Evolutionary conservation across 2,797 vertebrate species (phyloP).

Genomic region (Salmo trutta): DNA sequence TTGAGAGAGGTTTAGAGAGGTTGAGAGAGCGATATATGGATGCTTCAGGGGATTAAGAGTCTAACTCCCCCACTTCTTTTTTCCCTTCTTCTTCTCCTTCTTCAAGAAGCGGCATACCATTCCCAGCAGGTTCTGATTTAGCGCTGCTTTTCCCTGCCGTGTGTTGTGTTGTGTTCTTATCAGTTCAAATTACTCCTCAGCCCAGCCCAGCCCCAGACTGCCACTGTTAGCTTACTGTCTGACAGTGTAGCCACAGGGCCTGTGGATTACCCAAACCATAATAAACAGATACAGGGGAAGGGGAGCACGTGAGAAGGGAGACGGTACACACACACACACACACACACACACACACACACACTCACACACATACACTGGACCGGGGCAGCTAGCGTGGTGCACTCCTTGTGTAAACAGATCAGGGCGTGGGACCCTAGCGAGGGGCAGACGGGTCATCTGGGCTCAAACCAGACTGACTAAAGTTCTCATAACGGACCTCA

Average conservation of each 20-base stretch:
- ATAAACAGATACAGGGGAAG: constrained; percentile 21
- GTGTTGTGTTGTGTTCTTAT: neutral
- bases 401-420: constrained; percentile 23
- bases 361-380: neutral
- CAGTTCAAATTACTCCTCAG: constrained; percentile 24
- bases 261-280: constrained; percentile 35
- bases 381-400: neutral
- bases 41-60: constrained; percentile 59
- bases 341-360: no score
- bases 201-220: neutral
- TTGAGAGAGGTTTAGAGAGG: no score
- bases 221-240: constrained; percentile 32
- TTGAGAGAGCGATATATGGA: constrained; percentile 33
- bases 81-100: neutral
- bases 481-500: neutral
- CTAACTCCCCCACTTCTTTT: constrained; percentile 36
- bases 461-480: neutral
- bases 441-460: neutral
- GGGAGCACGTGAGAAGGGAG: neutral
- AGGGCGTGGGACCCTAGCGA: constrained; percentile 6
- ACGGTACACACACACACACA: no score
- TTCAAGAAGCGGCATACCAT: neutral
- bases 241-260: constrained; percentile 25
- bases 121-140: constrained; percentile 4
- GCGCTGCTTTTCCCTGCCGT: constrained; percentile 12